A percentile compares a stretch with the other conserved stretches of the same genome.
phyloP scores from a whole-genome alignment of 2,113 vertebrate species.

The Trochalopteron elliotii region DNA sequence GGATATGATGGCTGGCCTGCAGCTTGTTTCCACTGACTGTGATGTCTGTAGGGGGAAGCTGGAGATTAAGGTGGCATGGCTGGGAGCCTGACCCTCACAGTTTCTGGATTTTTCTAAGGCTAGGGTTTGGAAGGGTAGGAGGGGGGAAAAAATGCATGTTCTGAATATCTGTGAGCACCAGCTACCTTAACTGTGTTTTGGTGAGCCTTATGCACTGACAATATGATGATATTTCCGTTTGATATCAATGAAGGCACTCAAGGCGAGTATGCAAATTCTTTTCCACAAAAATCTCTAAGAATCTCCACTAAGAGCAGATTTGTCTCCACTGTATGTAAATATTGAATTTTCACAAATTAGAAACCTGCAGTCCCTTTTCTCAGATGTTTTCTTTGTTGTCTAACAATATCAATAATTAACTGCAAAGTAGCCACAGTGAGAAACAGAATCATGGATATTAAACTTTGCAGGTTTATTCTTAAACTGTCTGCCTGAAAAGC shows the following conservation, averaged over 20 bases:
- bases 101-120: background rate
- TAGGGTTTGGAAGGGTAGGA: background rate
- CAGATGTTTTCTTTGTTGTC: background rate
- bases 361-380: background rate
- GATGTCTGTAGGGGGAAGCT: background rate
- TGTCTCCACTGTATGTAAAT: background rate
- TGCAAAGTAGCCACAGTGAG: background rate
- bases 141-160: background rate
- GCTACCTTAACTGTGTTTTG: background rate
- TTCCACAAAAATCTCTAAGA: background rate
- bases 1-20: background rate
- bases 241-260: background rate
- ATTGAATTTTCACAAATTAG: background rate
- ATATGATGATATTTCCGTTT: background rate
- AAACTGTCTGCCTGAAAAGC: background rate
- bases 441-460: background rate
- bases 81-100: background rate
- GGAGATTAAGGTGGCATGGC: background rate
- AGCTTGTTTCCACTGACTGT: background rate
- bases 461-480: background rate
- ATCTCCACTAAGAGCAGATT: background rate
- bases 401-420: background rate
- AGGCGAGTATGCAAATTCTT: background rate
- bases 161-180: background rate
- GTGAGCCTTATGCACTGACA: background rate